A percentile compares a stretch with the other conserved stretches of the same genome.
Conservation (phyloP, 1,140 invertebrate species). For the Drosophila gunungcola region DNA sequence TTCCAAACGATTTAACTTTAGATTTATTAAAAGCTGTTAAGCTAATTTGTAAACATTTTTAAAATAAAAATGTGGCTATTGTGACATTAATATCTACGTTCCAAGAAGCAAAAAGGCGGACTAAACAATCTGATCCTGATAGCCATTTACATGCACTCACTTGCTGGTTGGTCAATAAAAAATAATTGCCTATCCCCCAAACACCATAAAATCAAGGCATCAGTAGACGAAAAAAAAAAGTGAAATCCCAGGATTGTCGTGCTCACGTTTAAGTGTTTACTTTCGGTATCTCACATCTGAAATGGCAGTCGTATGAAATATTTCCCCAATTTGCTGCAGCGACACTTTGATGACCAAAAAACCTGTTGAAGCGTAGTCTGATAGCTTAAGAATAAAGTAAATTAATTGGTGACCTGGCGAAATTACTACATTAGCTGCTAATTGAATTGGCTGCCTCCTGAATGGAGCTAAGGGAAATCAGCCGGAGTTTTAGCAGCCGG, state of each 20-base stretch:
- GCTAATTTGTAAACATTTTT: constrained; percentile 1
- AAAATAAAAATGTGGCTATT: not conserved
- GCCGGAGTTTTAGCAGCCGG: not conserved
- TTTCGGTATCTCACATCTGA: constrained; percentile 42
- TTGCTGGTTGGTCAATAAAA: constrained; percentile 50
- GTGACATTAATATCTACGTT: not conserved
- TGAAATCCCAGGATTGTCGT: not conserved
- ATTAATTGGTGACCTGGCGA: constrained; percentile 42
- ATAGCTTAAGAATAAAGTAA: constrained; percentile 46
- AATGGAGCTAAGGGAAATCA: constrained; percentile 1
- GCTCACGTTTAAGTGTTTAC: constrained; percentile 37
- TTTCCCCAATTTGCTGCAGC: constrained; percentile 41
- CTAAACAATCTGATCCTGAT: constrained; percentile 12
- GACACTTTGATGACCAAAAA: constrained; percentile 51
- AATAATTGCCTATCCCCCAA: constrained; percentile 46
- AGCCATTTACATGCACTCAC: constrained; percentile 26
- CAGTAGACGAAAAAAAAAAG: constrained; percentile 13
- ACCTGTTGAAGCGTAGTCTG: constrained; percentile 60
- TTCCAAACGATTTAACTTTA: not conserved
- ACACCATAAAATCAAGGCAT: constrained; percentile 47
- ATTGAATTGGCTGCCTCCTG: constrained; percentile 55
- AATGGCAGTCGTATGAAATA: constrained; percentile 31
- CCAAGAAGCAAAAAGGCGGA: not conserved
- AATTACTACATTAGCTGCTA: constrained; percentile 70
- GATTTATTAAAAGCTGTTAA: constrained; percentile 1